These are phyloP conservation scores for Patella ulyssiponensis DNA, from an alignment of 2,888 invertebrate genomes.

Conservation along the genomic window DNA sequence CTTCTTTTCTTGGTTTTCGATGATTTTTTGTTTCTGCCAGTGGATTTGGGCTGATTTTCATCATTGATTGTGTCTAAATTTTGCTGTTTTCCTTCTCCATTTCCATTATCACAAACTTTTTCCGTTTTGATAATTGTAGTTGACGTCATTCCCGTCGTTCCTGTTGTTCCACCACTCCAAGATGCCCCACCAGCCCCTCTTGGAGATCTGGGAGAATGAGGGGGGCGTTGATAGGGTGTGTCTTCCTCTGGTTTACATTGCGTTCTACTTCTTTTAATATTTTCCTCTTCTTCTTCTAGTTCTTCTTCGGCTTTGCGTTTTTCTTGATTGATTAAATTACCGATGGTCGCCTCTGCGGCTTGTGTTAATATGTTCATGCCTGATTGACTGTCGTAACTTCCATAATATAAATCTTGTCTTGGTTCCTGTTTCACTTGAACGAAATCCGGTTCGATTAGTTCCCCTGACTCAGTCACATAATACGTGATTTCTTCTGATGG, in stretches of 20 bases:
- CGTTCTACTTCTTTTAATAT: not conserved
- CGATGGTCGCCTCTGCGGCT: not conserved
- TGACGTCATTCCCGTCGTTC: not conserved
- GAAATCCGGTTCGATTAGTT: not conserved
- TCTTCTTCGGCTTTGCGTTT: conserved; percentile 20
- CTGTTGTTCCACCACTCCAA: not conserved
- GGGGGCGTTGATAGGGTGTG: not conserved
- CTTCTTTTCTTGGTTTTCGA: not conserved
- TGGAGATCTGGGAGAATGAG: not conserved
- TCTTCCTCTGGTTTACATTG: conserved; percentile 6
- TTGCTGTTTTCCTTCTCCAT: not conserved
- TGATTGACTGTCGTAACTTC: not conserved
- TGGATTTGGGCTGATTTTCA: not conserved
- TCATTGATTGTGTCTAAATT: not conserved
- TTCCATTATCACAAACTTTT: not conserved
- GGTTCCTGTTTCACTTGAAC: not conserved
- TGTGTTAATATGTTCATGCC: conserved; percentile 2
- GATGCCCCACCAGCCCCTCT: not conserved
- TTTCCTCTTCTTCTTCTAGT: conserved; percentile 13
- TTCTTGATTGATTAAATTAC: conserved; percentile 12
- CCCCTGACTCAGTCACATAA: not conserved
- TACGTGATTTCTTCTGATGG: not conserved
- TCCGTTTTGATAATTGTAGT: not conserved
- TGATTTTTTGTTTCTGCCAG: not conserved
- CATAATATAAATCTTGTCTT: not conserved